Conservation (phyloP, 2,113 vertebrate species). For the Zosterops lateralis region DNA sequence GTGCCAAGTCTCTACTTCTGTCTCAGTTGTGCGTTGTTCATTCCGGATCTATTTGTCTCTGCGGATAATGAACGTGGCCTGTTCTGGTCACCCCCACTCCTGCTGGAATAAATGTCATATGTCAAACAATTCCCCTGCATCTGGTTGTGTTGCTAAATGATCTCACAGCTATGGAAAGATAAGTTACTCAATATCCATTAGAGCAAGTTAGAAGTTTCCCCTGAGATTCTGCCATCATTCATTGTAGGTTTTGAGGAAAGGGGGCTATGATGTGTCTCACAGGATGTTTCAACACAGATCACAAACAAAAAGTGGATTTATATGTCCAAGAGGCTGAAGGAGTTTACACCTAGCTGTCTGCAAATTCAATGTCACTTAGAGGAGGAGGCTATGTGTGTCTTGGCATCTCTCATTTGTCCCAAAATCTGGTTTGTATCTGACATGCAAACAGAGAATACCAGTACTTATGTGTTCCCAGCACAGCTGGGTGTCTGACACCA, state of each 20-base stretch:
- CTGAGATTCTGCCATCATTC: background rate
- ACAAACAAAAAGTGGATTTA: background rate
- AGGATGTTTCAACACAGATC: background rate
- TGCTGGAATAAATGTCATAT: constrained; percentile 36
- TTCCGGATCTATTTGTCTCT: background rate
- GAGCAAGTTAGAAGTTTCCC: background rate
- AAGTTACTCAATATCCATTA: background rate
- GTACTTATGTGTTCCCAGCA: background rate
- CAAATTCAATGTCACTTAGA: background rate
- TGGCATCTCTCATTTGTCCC: background rate
- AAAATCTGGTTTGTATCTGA: background rate
- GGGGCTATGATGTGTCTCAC: background rate
- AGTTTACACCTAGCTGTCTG: background rate
- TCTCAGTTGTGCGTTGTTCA: background rate
- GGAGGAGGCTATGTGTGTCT: background rate
- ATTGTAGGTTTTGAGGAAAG: background rate
- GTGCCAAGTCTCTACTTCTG: background rate
- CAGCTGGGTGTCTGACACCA: background rate
- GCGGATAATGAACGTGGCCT: background rate
- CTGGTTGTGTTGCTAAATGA: background rate
- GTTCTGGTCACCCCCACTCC: background rate
- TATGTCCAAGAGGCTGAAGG: background rate
- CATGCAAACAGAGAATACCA: background rate
- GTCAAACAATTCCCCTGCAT: constrained; percentile 9
- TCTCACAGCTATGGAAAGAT: background rate